Evolutionary conservation across 2,797 vertebrate genomes (phyloP), one percentile per base, ranked within the genome.

Genomic region (Clangula hyemalis): DNA sequence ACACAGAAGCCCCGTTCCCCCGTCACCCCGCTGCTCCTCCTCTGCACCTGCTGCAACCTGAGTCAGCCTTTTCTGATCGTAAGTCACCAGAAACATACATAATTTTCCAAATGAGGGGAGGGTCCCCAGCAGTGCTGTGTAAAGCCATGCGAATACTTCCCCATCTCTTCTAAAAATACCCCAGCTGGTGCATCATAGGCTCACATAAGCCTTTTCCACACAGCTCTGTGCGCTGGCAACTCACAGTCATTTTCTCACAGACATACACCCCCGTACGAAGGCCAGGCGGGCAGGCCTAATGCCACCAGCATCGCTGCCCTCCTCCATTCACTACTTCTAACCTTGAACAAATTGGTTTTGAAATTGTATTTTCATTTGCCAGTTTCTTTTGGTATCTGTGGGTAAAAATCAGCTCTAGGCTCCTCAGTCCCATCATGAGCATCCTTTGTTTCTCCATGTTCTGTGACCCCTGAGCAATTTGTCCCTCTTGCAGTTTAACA

Each of bases 81-180:
- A 94, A 95, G 75, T 93, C 92, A 95, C 56, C 74, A 82, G 60
- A 90, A 93, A 3, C 13, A 57, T 87, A 76, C 0, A 3, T 74
- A 71, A 71, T 94, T 95, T 95, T 95, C 92, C 93, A 77, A 82
- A 82, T 10, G 4, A 86, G 22, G 76, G 80, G 4, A 86, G 20
- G 76, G 80, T 89, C 90, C 74, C 90, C 45, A 85, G 84, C 69
- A 49, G 62, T 62, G 61, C 88, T 38, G 69, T 36, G 34, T 53
- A 73, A 90, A 85, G 43, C 43, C 36, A 5, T 43, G 17, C 28
- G 43, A 93, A 68, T 79, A 95, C 86, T 93, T 95, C 85, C 90
- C 78, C 49, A 38, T 91, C 53, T 89, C 71, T 80, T 77, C 92
- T 90, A 94, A 95, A 95, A 95, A 94, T 89, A 93, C 61, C 41